These are phyloP conservation scores for Sinodicranocentrus sp. DNA, from an alignment of 2,888 invertebrate genomes.

Conservation along the genomic window DNA sequence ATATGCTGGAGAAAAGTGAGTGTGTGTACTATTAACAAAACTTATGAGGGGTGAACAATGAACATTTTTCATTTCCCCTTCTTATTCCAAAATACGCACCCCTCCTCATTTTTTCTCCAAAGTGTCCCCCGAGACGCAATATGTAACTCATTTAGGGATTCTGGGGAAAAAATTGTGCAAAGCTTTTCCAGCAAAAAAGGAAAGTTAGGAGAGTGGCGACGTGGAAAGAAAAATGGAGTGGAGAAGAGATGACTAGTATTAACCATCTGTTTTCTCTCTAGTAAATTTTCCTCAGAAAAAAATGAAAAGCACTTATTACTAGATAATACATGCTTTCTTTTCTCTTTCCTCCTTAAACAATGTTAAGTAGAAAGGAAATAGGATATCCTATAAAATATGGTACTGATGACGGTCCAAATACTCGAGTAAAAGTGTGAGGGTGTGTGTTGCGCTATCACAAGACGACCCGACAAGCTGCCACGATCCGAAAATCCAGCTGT, in stretches of 20 bases:
- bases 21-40: too few relatives aligned
- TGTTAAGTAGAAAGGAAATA: too few relatives aligned
- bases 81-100: not conserved
- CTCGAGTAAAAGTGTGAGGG: not conserved
- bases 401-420: not conserved
- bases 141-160: conserved; percentile 51
- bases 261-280: not conserved
- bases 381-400: not conserved
- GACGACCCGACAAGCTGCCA: conserved; percentile 47
- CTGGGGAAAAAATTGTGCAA: not conserved
- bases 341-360: too few relatives aligned
- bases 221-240: not conserved
- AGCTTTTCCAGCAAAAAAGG: not conserved
- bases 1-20: too few relatives aligned
- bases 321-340: not conserved
- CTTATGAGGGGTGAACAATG: not conserved
- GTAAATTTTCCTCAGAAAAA: conserved; percentile 2
- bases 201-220: conserved; percentile 18
- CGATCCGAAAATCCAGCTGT: conserved; percentile 50
- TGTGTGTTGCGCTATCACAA: not conserved
- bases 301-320: conserved; percentile 29
- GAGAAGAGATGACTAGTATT: conserved; percentile 3
- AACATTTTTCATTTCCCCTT: conserved; percentile 44
- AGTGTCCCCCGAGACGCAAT: conserved; percentile 49
- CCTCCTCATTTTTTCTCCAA: conserved; percentile 32